phyloP scores from a whole-genome alignment of 2,797 vertebrate species.

The Coregonus ussuriensis region DNA sequence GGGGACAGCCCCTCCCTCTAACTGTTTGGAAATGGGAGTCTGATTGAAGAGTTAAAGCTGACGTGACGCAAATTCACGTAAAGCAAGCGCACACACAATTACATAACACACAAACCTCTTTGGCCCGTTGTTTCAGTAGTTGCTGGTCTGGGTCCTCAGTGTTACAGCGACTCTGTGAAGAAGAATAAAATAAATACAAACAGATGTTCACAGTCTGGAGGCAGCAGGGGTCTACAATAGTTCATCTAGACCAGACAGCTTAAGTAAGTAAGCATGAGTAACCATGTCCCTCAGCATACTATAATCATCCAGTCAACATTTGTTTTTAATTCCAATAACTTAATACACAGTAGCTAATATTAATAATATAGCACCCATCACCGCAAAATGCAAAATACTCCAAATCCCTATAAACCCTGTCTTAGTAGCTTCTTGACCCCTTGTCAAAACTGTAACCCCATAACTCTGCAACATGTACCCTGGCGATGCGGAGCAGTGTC shows the following conservation, averaged over 20 bases:
- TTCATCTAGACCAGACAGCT: background rate
- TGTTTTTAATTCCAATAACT: too few species aligned
- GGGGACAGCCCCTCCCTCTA: background rate
- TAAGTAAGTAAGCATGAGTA: background rate
- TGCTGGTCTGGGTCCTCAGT: slow-evolving; percentile 89
- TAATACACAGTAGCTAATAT: too few species aligned
- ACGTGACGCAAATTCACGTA: background rate
- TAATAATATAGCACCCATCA: too few species aligned
- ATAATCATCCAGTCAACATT: background rate
- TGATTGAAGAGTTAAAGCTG: background rate
- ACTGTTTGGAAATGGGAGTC: background rate
- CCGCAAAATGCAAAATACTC: too few species aligned
- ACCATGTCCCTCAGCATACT: background rate
- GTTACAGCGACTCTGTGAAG: slow-evolving; percentile 85
- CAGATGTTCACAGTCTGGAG: background rate
- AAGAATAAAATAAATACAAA: background rate
- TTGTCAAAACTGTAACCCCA: too few species aligned
- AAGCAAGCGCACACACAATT: background rate
- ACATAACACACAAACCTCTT: slow-evolving; percentile 81
- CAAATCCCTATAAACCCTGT: too few species aligned
- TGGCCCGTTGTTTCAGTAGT: slow-evolving; percentile 91
- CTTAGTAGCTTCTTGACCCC: too few species aligned
- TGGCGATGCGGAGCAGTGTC: slow-evolving; percentile 83
- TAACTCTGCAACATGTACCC: slow-evolving; percentile 67
- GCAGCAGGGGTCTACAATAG: background rate